phyloP scores from a whole-genome alignment of 2,888 invertebrate species.

The Saturnia pavonia region DNA sequence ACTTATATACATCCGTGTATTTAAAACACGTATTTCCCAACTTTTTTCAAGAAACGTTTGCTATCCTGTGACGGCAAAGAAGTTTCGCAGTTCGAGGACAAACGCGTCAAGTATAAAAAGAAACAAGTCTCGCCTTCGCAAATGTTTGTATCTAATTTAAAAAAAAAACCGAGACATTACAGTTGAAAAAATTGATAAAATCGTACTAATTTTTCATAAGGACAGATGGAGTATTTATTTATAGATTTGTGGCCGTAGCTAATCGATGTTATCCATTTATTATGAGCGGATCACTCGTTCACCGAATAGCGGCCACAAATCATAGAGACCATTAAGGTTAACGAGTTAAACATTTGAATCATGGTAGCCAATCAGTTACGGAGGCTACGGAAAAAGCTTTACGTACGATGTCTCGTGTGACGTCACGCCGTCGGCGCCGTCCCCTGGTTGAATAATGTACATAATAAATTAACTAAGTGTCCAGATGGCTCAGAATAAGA shows the following conservation, averaged over 20 bases:
- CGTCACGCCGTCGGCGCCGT: constrained; percentile 41
- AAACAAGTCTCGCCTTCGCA: constrained; percentile 7
- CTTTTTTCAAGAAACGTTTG: background rate
- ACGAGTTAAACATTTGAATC: constrained; percentile 48
- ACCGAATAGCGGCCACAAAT: constrained; percentile 42
- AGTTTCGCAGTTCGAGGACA: background rate
- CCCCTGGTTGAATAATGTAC: constrained; percentile 48
- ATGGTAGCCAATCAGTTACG: constrained; percentile 35
- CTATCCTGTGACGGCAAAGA: background rate
- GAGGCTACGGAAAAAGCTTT: constrained; percentile 41
- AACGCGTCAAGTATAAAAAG: constrained; percentile 15
- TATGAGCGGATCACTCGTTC: constrained; percentile 31
- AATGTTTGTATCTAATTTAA: background rate
- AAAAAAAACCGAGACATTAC: background rate
- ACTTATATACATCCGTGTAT: background rate
- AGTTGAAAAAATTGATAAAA: constrained; percentile 18
- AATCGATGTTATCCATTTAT: constrained; percentile 39
- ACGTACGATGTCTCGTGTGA: constrained; percentile 45
- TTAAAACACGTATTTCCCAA: background rate
- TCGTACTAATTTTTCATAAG: constrained; percentile 17
- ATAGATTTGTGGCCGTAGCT: constrained; percentile 30
- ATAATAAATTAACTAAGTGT: constrained; percentile 55
- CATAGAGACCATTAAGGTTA: constrained; percentile 50
- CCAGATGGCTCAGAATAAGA: constrained; percentile 50
- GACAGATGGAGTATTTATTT: constrained; percentile 31